These are phyloP conservation scores for Apis cerana DNA, from an alignment of 1,140 invertebrate genomes.

Conservation along the genomic window DNA sequence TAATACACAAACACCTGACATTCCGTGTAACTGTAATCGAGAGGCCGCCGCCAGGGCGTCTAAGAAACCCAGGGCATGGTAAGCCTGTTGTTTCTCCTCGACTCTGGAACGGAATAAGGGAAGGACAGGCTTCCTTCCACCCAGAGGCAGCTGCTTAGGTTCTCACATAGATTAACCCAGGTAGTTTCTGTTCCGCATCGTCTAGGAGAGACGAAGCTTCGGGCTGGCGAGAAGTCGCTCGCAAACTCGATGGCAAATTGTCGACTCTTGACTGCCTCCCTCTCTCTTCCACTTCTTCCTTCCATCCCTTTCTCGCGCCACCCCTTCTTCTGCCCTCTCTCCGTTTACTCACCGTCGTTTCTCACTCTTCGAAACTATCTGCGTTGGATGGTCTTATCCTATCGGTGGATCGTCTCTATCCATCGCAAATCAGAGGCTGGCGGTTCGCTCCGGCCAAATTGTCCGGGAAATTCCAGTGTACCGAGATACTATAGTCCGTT, in stretches of 20 bases:
- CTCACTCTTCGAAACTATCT: slow-evolving; percentile 43
- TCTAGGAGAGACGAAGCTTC: slow-evolving; percentile 60
- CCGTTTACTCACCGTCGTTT: slow-evolving; percentile 1
- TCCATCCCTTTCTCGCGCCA: not conserved
- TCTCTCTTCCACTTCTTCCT: not conserved
- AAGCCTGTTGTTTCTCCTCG: slow-evolving; percentile 55
- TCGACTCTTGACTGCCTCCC: slow-evolving; percentile 51
- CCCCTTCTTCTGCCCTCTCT: slow-evolving; percentile 15
- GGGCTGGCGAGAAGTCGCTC: slow-evolving; percentile 67
- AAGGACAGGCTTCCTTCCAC: slow-evolving; percentile 60
- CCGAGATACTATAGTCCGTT: slow-evolving; percentile 43
- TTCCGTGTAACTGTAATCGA: slow-evolving; percentile 59
- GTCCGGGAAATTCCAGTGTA: slow-evolving; percentile 65
- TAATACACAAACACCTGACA: slow-evolving; percentile 63
- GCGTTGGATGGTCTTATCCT: slow-evolving; percentile 55
- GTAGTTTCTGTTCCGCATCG: slow-evolving; percentile 64
- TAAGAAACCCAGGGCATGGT: slow-evolving; percentile 44
- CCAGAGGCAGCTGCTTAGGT: slow-evolving; percentile 61
- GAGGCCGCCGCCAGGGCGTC: slow-evolving; percentile 11
- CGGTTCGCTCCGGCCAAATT: slow-evolving; percentile 63
- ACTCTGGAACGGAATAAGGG: slow-evolving; percentile 57
- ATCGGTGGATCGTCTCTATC: slow-evolving; percentile 52
- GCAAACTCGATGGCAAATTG: slow-evolving; percentile 70
- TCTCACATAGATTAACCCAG: slow-evolving; percentile 75
- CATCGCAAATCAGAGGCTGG: slow-evolving; percentile 68